Percentiles rank a stretch among this genome's conserved stretches.
Evolutionary conservation across 1,140 invertebrate genomes (phyloP).

Genomic region (Nasonia giraulti): DNA sequence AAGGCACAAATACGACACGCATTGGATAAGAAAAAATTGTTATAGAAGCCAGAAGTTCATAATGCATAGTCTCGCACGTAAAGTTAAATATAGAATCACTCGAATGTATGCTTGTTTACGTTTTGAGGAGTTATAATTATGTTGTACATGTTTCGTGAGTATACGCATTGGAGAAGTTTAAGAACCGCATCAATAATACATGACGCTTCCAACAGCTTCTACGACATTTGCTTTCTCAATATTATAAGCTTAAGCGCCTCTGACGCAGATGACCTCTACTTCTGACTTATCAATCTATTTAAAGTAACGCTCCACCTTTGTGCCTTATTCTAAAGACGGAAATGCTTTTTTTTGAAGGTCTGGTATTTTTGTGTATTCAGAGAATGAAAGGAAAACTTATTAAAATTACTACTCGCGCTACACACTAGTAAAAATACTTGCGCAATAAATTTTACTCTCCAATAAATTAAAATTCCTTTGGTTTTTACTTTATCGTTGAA

Average conservation of each 20-base stretch:
- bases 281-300: conserved; percentile 46
- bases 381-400: not conserved
- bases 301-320: conserved; percentile 18
- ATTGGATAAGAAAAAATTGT: too few relatives aligned
- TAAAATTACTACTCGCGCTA: not conserved
- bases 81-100: not conserved
- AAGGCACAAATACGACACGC: too few relatives aligned
- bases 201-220: conserved; percentile 52
- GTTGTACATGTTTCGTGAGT: not conserved
- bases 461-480: too few relatives aligned
- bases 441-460: too few relatives aligned
- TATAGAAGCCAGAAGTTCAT: not conserved
- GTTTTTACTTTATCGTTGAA: too few relatives aligned
- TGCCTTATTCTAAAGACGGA: conserved; percentile 11
- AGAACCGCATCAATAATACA: conserved; percentile 65
- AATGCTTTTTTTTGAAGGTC: not conserved
- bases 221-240: conserved; percentile 39
- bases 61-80: not conserved
- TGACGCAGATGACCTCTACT: conserved; percentile 63
- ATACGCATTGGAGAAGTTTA: not conserved
- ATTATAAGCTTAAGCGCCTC: conserved; percentile 55
- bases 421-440: too few relatives aligned
- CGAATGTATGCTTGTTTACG: not conserved
- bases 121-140: not conserved
- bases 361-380: not conserved